Evolutionary conservation across 2,888 invertebrate genomes (phyloP), one percentile per base, ranked within the genome.

Genomic region (Sclerodermus sp.): DNA sequence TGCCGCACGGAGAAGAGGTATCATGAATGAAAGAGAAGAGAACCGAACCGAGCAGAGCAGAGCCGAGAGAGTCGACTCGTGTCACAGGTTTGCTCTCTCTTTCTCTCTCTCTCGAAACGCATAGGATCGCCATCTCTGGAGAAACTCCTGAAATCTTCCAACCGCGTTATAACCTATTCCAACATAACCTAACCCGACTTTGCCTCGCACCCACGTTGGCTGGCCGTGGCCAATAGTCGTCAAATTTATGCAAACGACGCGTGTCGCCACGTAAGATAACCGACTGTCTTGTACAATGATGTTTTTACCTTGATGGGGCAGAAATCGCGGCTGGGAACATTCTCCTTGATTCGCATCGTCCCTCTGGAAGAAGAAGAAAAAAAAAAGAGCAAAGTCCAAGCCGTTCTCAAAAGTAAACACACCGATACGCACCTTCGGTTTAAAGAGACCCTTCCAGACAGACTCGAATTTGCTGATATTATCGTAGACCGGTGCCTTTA

Each of bases 391-490:
- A 31, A 36, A 32, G 34, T 2, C 14, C 30, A 36, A 1, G n/a
- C 6, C 16, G n/a, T n/a, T n/a, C n/a, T n/a, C 16, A 17, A 45
- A 45, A 13, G 47, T 18, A 12, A 37, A 32, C 9, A 30, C 32
- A 34, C 10, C 18, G 15, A 12, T 18, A 66, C 69, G 47, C 57
- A 68, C 74, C 42, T 64, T 67, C 6, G 45, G 47, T 73, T 53
- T 1, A 79, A 79, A 68, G 0, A 74, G 53, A 58, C 73, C 78
- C 16, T 74, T 77, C 1, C 81, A 14, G 0, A 79, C 74, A 4
- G 80, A 76, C 51, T 84, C 81, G 67, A 83, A 90, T 64, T 84
- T 86, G 1, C 82, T 80, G 46, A 91, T 55, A 73, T 90, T 91
- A 71, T 91, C 90, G 65, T 84, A 87, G 47, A 81, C 59, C 17